Evolutionary conservation across 1,140 invertebrate genomes (phyloP).

Genomic region (Phortica variegata): DNA sequence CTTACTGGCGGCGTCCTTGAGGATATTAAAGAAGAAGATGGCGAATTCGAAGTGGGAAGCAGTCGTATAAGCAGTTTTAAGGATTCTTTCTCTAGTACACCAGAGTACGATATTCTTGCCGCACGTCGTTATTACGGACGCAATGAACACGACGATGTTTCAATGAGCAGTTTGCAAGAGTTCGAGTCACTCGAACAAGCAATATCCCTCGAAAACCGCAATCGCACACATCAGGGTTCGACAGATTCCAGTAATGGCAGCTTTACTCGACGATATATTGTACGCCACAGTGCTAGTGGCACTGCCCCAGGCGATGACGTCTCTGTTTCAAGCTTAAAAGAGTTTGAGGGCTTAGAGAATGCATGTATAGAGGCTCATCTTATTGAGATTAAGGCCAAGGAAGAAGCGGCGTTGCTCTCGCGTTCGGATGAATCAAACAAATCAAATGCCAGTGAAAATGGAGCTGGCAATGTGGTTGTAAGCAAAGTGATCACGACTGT

Average conservation of each 20-base stretch:
- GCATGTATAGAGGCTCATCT: slow-evolving; percentile 81
- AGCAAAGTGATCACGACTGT: slow-evolving; percentile 49
- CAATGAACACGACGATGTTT: slow-evolving; percentile 88
- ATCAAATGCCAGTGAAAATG: slow-evolving; percentile 59
- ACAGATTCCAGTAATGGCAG: slow-evolving; percentile 80
- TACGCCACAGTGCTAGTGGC: slow-evolving; percentile 60
- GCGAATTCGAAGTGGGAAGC: slow-evolving; percentile 79
- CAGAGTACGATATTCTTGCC: slow-evolving; percentile 81
- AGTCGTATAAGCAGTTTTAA: slow-evolving; percentile 75
- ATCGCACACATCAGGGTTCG: slow-evolving; percentile 66
- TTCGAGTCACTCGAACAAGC: slow-evolving; percentile 88
- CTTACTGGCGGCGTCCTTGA: slow-evolving; percentile 80
- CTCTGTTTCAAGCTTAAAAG: slow-evolving; percentile 88
- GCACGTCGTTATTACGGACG: slow-evolving; percentile 77
- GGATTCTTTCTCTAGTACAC: slow-evolving; percentile 75
- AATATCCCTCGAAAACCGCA: slow-evolving; percentile 67
- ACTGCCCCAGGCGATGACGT: slow-evolving; percentile 80
- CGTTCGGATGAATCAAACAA: slow-evolving; percentile 63
- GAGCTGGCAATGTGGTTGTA: slow-evolving; percentile 39
- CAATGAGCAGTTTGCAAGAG: slow-evolving; percentile 88
- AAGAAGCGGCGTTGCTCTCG: slow-evolving; percentile 79
- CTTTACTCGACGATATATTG: slow-evolving; percentile 66
- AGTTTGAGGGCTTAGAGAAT: slow-evolving; percentile 90
- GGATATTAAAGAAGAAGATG: slow-evolving; percentile 89
- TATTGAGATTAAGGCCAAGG: slow-evolving; percentile 78